Conservation (phyloP, 2,888 invertebrate genomes). For the Podotricha telesiphe region DNA sequence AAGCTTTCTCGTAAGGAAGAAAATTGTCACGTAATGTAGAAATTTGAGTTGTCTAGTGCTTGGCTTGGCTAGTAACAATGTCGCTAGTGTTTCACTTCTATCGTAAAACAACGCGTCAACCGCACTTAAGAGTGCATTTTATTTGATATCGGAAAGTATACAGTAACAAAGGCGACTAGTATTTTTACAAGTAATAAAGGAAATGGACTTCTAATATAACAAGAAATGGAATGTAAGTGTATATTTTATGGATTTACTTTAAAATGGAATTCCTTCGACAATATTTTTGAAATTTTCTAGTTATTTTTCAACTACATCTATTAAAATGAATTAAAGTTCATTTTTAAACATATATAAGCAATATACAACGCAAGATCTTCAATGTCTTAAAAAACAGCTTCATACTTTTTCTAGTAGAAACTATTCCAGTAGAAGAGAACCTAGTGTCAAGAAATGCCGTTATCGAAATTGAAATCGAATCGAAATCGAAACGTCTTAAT, state of each 20-base stretch:
- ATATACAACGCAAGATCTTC: no score
- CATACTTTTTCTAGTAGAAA: no score
- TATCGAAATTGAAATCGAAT: no score
- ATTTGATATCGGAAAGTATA: slow-evolving; percentile 32
- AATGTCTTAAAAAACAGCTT: no score
- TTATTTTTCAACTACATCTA: not conserved
- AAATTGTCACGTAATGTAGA: slow-evolving; percentile 19
- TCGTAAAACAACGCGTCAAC: slow-evolving; percentile 29
- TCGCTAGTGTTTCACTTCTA: slow-evolving; percentile 30
- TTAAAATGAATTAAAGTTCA: no score
- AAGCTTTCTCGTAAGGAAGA: not conserved
- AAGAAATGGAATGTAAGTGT: not conserved
- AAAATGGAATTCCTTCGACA: not conserved
- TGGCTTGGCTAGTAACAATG: slow-evolving; percentile 35
- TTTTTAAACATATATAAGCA: no score
- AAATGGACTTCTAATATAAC: slow-evolving; percentile 2
- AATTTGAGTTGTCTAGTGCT: slow-evolving; percentile 28
- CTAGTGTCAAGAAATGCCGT: no score
- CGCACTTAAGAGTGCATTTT: slow-evolving; percentile 36
- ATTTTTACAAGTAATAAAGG: slow-evolving; percentile 24
- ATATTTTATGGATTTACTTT: slow-evolving; percentile 1
- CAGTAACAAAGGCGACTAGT: slow-evolving; percentile 24
- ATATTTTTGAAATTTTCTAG: not conserved
- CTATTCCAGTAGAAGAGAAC: no score
- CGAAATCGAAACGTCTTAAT: no score